phyloP scores from a whole-genome alignment of 2,888 invertebrate species.

The Yponomeuta evonymella region DNA sequence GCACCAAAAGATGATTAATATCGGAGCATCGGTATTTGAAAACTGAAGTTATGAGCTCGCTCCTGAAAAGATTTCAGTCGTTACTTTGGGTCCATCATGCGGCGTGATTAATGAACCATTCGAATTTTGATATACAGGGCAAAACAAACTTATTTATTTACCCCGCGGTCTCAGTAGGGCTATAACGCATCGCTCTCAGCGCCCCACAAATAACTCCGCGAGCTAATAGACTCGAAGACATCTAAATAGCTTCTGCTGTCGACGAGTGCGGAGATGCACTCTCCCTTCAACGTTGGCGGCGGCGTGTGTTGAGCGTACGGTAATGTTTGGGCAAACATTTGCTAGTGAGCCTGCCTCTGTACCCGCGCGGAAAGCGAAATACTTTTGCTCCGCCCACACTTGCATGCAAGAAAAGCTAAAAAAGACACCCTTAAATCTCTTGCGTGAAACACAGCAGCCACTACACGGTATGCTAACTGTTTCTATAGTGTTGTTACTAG shows the following conservation, averaged over 20 bases:
- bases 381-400: neutral
- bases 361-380: constrained; percentile 9
- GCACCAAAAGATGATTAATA: neutral
- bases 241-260: constrained; percentile 55
- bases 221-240: constrained; percentile 21
- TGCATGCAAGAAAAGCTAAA: no score
- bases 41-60: neutral
- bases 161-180: neutral
- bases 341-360: constrained; percentile 32
- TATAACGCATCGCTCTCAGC: constrained; percentile 20
- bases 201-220: constrained; percentile 55
- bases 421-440: neutral
- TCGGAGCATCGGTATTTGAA: neutral
- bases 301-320: constrained; percentile 27
- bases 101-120: neutral
- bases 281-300: neutral
- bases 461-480: neutral
- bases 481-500: neutral
- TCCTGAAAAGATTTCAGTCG: neutral
- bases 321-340: constrained; percentile 51
- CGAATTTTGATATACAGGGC: neutral
- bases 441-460: neutral
- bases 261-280: constrained; percentile 33
- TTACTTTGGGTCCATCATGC: neutral
- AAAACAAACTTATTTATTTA: neutral